Evolutionary conservation across 2,888 invertebrate species (phyloP).

Genomic region (Vanessa cardui): DNA sequence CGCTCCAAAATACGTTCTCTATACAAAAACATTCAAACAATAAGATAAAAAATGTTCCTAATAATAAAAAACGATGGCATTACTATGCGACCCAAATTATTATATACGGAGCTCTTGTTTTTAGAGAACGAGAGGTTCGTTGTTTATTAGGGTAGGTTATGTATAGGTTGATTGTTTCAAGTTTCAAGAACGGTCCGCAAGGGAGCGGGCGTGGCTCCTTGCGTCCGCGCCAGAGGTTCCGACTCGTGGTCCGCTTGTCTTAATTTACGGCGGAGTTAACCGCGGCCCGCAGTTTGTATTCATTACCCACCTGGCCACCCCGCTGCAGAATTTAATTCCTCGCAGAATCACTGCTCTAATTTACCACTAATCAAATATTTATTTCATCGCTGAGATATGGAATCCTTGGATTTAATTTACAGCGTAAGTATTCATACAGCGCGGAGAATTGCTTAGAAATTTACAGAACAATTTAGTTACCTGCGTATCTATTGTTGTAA

Average conservation of each 20-base stretch:
- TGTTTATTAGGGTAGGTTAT: slow-evolving; percentile 46
- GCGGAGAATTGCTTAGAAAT: slow-evolving; percentile 1
- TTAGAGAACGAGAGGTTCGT: slow-evolving; percentile 37
- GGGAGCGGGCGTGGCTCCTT: slow-evolving; percentile 51
- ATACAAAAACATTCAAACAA: not conserved
- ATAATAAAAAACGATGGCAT: slow-evolving; percentile 19
- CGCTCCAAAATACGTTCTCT: no score
- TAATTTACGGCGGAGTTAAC: slow-evolving; percentile 76
- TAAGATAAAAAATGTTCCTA: not conserved
- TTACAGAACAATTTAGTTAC: slow-evolving; percentile 2
- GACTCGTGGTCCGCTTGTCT: slow-evolving; percentile 64
- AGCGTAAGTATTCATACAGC: slow-evolving; percentile 17
- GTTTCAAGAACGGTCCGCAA: slow-evolving; percentile 54
- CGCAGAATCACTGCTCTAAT: slow-evolving; percentile 65
- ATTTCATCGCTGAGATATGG: slow-evolving; percentile 50
- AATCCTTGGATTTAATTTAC: slow-evolving; percentile 27
- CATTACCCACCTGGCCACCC: slow-evolving; percentile 73
- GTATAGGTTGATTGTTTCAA: slow-evolving; percentile 52
- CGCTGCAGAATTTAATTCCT: slow-evolving; percentile 65
- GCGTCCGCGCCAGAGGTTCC: slow-evolving; percentile 54
- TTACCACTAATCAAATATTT: slow-evolving; percentile 66
- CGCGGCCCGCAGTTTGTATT: slow-evolving; percentile 78
- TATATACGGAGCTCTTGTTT: slow-evolving; percentile 29
- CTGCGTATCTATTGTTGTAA: not conserved
- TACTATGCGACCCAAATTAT: slow-evolving; percentile 27